phyloP scores from a whole-genome alignment of 1,140 invertebrate species.

The Tetragnatha versicolor region DNA sequence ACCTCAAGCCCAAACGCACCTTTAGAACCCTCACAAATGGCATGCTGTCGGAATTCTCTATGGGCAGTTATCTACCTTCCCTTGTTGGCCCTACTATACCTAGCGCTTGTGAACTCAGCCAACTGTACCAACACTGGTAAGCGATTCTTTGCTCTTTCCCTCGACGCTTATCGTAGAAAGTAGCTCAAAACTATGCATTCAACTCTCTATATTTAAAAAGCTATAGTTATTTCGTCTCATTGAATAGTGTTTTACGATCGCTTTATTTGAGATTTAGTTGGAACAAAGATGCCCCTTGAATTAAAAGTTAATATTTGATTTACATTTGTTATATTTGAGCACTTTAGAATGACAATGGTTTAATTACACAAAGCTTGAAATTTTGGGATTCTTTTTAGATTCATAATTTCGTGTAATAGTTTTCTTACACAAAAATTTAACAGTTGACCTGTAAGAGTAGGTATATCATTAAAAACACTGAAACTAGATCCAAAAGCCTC shows the following conservation, averaged over 20 bases:
- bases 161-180: background rate
- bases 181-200: background rate
- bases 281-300: background rate
- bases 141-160: background rate
- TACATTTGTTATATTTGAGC: no score
- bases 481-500: no score
- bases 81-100: background rate
- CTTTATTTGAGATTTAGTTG: background rate
- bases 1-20: no score
- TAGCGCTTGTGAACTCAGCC: background rate
- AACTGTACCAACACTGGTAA: constrained; percentile 5
- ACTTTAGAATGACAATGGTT: no score
- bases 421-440: no score
- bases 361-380: no score
- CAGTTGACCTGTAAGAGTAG: no score
- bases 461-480: no score
- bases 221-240: background rate
- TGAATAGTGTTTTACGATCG: no score
- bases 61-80: constrained; percentile 5
- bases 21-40: no score
- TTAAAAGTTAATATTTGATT: background rate
- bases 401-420: no score
- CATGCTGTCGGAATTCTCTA: constrained; percentile 2
- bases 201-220: background rate
- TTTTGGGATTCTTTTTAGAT: no score